These are phyloP conservation scores for Poeciliopsis presidionis DNA, from an alignment of 2,797 vertebrate genomes.

Conservation along the genomic window DNA sequence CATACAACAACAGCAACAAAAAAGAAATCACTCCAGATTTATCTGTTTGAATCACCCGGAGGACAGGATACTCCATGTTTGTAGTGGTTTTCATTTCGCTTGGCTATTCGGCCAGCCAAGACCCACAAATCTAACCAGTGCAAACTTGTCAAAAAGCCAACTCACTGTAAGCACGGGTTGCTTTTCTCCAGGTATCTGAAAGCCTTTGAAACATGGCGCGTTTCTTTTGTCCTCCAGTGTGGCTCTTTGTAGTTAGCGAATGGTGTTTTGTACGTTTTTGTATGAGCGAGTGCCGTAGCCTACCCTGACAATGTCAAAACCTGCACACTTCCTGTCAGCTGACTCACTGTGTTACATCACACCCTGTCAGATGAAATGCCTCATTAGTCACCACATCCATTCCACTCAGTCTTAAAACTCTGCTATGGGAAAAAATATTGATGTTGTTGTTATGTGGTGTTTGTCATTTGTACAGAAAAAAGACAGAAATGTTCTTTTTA, in stretches of 20 bases:
- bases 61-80: constrained; percentile 80
- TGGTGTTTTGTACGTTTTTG: constrained; percentile 99
- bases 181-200: constrained; percentile 50
- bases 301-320: constrained; percentile 87
- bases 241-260: constrained; percentile 93
- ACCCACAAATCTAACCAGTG: constrained; percentile 35
- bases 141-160: constrained; percentile 50
- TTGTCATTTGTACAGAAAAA: constrained; percentile 95
- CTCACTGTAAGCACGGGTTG: constrained; percentile 62
- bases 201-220: constrained; percentile 61
- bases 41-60: constrained; percentile 64
- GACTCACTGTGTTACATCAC: constrained; percentile 81
- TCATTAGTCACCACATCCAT: constrained; percentile 49
- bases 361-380: constrained; percentile 72
- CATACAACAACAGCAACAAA: constrained; percentile 35
- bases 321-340: constrained; percentile 88
- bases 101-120: constrained; percentile 44
- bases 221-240: constrained; percentile 54
- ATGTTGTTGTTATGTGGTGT: constrained; percentile 94
- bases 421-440: constrained; percentile 76
- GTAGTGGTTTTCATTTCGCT: constrained; percentile 57
- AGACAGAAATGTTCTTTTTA: constrained; percentile 79
- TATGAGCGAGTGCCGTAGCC: constrained; percentile 96
- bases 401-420: constrained; percentile 66
- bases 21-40: constrained; percentile 54